These are phyloP conservation scores for Chloebia gouldiae DNA, from an alignment of 2,113 vertebrate species.

Conservation along the genomic window DNA sequence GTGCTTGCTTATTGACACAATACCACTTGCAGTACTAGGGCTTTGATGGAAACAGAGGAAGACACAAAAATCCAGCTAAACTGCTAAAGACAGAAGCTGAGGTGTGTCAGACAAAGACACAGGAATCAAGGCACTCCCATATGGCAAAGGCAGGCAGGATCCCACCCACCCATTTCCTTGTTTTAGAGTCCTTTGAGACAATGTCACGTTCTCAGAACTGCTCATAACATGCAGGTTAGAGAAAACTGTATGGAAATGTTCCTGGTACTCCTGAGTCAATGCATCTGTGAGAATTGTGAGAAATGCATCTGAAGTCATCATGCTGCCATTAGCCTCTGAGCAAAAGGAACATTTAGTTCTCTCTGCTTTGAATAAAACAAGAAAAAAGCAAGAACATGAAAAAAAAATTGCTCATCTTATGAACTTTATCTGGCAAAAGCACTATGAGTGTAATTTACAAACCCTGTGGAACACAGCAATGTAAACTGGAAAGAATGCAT, in stretches of 20 bases:
- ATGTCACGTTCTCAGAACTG: neutral
- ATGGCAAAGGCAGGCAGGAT: neutral
- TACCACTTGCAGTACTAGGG: neutral
- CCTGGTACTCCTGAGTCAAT: neutral
- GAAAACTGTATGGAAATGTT: neutral
- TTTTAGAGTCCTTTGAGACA: neutral
- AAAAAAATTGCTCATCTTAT: neutral
- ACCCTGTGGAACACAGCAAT: neutral
- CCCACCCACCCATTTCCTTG: neutral
- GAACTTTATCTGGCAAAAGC: neutral
- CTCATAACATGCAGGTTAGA: neutral
- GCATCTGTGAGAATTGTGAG: neutral
- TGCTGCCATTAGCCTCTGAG: neutral
- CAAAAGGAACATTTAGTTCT: neutral
- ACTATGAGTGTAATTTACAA: neutral
- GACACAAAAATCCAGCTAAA: neutral
- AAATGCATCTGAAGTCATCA: neutral
- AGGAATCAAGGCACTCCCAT: neutral
- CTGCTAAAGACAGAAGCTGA: neutral
- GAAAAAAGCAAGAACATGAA: neutral
- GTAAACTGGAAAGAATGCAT: neutral
- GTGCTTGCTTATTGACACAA: conserved; percentile 49
- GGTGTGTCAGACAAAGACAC: neutral
- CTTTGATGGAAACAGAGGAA: neutral
- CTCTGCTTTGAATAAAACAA: neutral